A percentile compares a stretch with the other conserved stretches of the same genome.
phyloP scores from a whole-genome alignment of 2,113 vertebrate species.

The Ammodytes marinus region DNA sequence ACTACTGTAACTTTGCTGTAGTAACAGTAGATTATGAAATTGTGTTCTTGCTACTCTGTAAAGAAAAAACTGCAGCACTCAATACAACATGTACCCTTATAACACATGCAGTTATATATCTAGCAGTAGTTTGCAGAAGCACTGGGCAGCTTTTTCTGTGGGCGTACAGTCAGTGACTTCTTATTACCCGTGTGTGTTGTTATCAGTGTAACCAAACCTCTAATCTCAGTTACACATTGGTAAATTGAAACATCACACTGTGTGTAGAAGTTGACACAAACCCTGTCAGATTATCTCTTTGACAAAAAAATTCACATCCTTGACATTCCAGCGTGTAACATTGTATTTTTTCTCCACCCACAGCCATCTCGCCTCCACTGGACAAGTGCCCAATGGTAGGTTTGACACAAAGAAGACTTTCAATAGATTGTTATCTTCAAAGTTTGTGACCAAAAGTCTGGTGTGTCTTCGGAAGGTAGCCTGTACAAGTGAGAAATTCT shows the following conservation, averaged over 20 bases:
- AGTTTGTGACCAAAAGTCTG: background rate
- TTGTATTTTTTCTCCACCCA: conserved; percentile 33
- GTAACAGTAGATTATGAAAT: background rate
- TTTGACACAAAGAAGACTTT: conserved; percentile 14
- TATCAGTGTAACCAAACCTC: conserved; percentile 49
- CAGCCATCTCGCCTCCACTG: conserved; percentile 80
- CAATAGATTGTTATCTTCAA: background rate
- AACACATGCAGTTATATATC: background rate
- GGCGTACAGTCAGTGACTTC: background rate
- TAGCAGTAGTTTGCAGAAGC: background rate
- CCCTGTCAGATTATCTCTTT: background rate
- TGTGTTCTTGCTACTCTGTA: background rate
- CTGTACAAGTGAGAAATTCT: background rate
- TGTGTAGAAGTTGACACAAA: background rate
- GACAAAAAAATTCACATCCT: background rate
- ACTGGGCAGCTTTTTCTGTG: background rate
- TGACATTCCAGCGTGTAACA: conserved; percentile 11
- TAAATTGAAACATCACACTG: background rate
- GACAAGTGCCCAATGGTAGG: conserved; percentile 80
- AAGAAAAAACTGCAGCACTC: background rate
- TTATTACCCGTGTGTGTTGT: conserved; percentile 58
- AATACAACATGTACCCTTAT: background rate
- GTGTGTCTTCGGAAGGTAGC: background rate
- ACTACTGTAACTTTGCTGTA: too few relatives aligned
- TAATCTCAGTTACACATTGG: background rate